Evolutionary conservation across 2,113 vertebrate species (phyloP), one percentile per base, ranked within the genome.

Genomic region (Myrmophylax atrothorax): DNA sequence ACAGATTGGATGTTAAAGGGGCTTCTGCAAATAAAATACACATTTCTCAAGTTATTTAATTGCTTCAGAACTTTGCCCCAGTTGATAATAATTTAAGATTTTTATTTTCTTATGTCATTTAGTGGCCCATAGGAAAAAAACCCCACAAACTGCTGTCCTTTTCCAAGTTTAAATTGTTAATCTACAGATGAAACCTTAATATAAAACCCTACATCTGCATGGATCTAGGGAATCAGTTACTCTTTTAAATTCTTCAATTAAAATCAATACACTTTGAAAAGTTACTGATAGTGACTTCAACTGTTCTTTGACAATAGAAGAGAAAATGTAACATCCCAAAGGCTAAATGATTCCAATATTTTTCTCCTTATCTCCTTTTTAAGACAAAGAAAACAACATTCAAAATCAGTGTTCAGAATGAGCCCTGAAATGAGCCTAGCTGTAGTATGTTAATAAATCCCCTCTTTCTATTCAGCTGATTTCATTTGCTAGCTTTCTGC

Each of bases 101-200:
- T 73, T 46, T 37, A 63, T 70, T 56, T 79, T 55, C 20, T 50
- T 26, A 9, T 18, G 3, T 29, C 7, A 37, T 46, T 52, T 81
- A 25, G 12, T 23, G 5, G 31, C 9, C 18, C 12, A 64, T 0
- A 1, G 17, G 7, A 50, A 62, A 22, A 47, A n/a, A 6, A 13
- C 3, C 24, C 40, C 40, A 42, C 12, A 13, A 66, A 4, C 6
- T 31, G 28, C 19, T 26, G 13, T 46, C 7, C 15, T 59, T 58
- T 80, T 37, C 35, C 73, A 72, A 44, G 16, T 56, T 64, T n/a
- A 47, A 80, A 46, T 24, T 20, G 7, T 37, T 63, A 59, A 67
- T 8, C 13, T 40, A 40, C 9, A 63, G 28, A 28, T 75, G 56
- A 4, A 40, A 49, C 42, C 19, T 64, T 46, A 55, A 25, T 3